phyloP scores from a whole-genome alignment of 92 coral and sea anemone genomes.

The Phymanthus crucifer region DNA sequence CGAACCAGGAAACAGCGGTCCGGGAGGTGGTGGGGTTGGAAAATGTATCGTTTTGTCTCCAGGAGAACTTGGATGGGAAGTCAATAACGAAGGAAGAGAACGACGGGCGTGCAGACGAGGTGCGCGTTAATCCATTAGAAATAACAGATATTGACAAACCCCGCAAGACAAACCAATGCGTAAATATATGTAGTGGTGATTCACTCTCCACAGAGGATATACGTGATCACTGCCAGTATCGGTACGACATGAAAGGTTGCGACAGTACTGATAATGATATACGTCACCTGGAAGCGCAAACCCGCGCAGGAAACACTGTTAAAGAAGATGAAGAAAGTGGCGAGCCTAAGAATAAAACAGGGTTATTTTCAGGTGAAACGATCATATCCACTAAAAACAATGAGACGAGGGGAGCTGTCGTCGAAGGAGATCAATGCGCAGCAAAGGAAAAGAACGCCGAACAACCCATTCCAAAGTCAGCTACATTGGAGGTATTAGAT shows the following conservation, averaged over 20 bases:
- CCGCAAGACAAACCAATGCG: neutral
- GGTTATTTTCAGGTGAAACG: neutral
- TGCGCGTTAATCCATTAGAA: neutral
- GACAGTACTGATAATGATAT: neutral
- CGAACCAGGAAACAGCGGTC: neutral
- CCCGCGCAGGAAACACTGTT: neutral
- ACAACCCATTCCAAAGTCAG: neutral
- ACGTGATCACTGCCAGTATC: neutral
- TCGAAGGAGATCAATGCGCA: neutral
- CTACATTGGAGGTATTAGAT: neutral
- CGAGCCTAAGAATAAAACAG: neutral
- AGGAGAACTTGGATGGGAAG: neutral
- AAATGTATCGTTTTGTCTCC: conserved; percentile 23
- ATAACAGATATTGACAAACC: neutral
- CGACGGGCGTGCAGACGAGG: neutral
- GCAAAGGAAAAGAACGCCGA: neutral
- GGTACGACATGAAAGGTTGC: neutral
- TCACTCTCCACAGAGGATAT: neutral
- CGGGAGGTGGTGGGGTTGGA: conserved; percentile 25
- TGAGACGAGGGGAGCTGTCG: neutral
- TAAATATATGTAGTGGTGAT: neutral
- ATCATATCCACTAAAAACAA: no score
- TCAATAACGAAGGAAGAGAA: neutral
- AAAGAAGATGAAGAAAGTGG: neutral
- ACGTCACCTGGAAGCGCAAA: neutral